These are phyloP conservation scores for Echinometra lucunter DNA, from an alignment of 53 echinoderm and acorn worm genomes.

Conservation along the genomic window DNA sequence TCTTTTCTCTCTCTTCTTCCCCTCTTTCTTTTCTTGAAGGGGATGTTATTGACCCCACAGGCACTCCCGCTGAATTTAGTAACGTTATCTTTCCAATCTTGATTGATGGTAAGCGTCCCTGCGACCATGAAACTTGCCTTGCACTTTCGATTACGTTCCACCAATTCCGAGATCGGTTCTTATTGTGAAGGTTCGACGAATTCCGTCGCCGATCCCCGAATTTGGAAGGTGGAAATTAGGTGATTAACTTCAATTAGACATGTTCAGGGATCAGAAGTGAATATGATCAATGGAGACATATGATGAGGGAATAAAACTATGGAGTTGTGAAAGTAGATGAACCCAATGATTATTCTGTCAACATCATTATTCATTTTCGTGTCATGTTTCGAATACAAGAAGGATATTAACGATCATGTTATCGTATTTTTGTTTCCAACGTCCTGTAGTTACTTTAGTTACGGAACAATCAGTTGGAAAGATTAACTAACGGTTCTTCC, in stretches of 20 bases:
- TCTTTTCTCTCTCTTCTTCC: background rate
- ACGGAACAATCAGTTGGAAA: background rate
- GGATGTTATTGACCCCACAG: conserved; percentile 46
- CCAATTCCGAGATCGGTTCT: conserved; percentile 24
- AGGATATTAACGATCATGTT: background rate
- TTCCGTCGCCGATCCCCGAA: conserved; percentile 39
- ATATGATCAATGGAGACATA: conserved; percentile 38
- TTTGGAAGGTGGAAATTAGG: conserved; percentile 60
- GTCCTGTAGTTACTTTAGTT: background rate
- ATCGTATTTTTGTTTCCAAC: conserved; percentile 43
- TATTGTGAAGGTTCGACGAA: conserved; percentile 7
- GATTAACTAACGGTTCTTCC: conserved; percentile 21
- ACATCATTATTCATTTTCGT: background rate
- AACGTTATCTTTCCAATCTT: conserved; percentile 48
- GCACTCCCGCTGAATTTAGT: conserved; percentile 44
- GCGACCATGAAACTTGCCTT: conserved; percentile 60
- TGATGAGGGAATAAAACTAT: conserved; percentile 41
- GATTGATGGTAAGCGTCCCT: conserved; percentile 13
- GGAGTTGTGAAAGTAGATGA: conserved; percentile 50
- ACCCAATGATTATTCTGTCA: conserved; percentile 49
- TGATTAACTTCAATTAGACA: conserved; percentile 56
- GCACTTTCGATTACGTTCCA: conserved; percentile 66
- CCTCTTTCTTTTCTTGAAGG: background rate
- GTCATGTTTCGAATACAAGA: conserved; percentile 35
- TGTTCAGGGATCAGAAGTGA: background rate